Percentiles rank a stretch among this genome's conserved stretches.
These are phyloP conservation scores for Trachymyrmex septentrionalis DNA, from an alignment of 1,140 invertebrate species.

Conservation along the genomic window DNA sequence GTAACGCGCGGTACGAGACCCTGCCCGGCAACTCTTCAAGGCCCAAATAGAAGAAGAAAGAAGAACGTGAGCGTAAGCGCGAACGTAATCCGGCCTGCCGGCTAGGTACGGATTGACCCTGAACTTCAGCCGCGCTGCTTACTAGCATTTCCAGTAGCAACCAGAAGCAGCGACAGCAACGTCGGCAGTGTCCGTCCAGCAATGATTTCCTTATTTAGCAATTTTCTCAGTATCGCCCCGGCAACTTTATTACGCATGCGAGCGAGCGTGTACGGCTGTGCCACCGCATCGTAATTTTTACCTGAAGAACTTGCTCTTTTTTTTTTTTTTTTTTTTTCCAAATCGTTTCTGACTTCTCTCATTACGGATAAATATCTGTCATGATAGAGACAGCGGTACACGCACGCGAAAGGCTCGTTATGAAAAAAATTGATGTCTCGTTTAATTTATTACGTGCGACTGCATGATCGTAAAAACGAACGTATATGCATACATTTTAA, in stretches of 20 bases:
- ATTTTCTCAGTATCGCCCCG: conserved; percentile 79
- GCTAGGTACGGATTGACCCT: conserved; percentile 81
- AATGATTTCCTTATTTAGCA: conserved; percentile 84
- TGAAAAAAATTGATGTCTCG: conserved; percentile 3
- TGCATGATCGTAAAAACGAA: not conserved
- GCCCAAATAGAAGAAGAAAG: conserved; percentile 83
- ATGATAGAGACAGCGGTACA: not conserved
- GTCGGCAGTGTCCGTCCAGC: conserved; percentile 54
- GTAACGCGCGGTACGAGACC: conserved; percentile 61
- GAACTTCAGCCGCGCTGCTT: conserved; percentile 79
- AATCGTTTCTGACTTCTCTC: conserved; percentile 13
- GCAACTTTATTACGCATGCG: conserved; percentile 73
- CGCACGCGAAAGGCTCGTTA: conserved; percentile 22
- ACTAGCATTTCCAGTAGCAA: conserved; percentile 53
- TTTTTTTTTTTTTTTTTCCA: conserved; percentile 36
- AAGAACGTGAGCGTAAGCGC: conserved; percentile 73
- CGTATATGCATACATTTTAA: not conserved
- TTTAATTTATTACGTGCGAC: conserved; percentile 8
- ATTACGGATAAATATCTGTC: conserved; percentile 6
- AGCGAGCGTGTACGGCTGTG: conserved; percentile 64
- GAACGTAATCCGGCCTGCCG: conserved; percentile 78
- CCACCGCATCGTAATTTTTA: conserved; percentile 73
- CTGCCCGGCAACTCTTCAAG: conserved; percentile 79
- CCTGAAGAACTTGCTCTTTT: conserved; percentile 68
- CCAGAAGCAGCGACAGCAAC: conserved; percentile 23